Evolutionary conservation across 2,797 vertebrate genomes (phyloP).

Genomic region (Rhinatrema bivittatum): DNA sequence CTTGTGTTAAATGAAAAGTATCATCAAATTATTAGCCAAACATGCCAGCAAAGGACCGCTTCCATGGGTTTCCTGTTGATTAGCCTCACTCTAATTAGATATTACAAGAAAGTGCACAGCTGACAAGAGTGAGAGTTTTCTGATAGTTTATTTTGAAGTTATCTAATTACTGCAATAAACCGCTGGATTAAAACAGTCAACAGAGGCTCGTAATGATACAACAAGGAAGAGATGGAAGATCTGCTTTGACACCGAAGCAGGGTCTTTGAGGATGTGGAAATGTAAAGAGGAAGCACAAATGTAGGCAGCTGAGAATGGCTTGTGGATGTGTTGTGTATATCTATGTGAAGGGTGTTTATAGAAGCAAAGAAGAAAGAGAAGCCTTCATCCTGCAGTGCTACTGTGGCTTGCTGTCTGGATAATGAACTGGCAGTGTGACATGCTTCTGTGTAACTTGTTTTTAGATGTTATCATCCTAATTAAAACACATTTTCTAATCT

Average conservation of each 20-base stretch:
- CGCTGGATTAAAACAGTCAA: constrained; percentile 6
- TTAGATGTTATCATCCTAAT: constrained; percentile 39
- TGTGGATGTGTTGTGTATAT: too few relatives aligned
- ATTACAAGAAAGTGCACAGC: not conserved
- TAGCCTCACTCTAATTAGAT: constrained; percentile 14
- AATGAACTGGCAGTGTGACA: constrained; percentile 42
- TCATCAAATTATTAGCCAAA: constrained; percentile 3
- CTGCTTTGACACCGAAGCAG: not conserved
- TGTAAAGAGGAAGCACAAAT: constrained; percentile 23
- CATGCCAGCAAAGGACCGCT: constrained; percentile 11
- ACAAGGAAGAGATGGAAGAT: constrained; percentile 1
- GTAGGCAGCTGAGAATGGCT: constrained; percentile 16
- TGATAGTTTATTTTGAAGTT: constrained; percentile 4
- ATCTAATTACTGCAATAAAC: constrained; percentile 1
- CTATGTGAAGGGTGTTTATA: constrained; percentile 37
- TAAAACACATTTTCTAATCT: constrained; percentile 38
- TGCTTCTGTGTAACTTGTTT: constrained; percentile 22
- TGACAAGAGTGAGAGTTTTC: not conserved
- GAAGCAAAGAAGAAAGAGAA: constrained; percentile 14
- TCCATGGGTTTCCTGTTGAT: constrained; percentile 9
- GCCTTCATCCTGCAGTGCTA: constrained; percentile 27
- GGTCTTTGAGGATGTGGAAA: constrained; percentile 1
- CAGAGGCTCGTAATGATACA: constrained; percentile 1
- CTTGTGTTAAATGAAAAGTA: too few relatives aligned
- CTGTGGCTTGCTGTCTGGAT: constrained; percentile 38